Conservation (phyloP, 2,888 invertebrate species). For the Mamestra brassicae region DNA sequence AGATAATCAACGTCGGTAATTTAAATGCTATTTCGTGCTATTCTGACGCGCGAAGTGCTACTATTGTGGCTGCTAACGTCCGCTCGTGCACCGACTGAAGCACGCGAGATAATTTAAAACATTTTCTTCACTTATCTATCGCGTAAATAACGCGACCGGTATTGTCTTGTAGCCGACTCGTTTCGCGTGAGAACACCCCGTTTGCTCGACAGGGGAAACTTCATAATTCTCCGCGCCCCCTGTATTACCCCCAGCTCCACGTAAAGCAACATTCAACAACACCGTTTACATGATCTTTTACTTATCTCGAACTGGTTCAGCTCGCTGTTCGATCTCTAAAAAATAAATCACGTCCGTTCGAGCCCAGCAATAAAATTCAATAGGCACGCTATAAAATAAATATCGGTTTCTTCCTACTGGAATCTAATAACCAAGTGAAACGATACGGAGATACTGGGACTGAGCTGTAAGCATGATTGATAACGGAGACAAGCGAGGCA, state of each 20-base stretch:
- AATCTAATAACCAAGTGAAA: conserved; percentile 78
- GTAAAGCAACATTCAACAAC: conserved; percentile 21
- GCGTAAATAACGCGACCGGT: conserved; percentile 80
- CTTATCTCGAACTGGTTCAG: conserved; percentile 53
- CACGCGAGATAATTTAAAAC: conserved; percentile 83
- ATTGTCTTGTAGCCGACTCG: conserved; percentile 82
- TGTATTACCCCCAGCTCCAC: conserved; percentile 28
- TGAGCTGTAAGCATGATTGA: conserved; percentile 82
- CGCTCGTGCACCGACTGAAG: conserved; percentile 69
- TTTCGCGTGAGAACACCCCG: conserved; percentile 84
- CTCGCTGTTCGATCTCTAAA: conserved; percentile 67
- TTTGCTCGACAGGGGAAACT: conserved; percentile 80
- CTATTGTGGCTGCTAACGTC: conserved; percentile 62
- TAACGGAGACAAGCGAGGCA: conserved; percentile 79
- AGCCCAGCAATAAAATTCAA: conserved; percentile 73
- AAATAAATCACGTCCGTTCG: conserved; percentile 62
- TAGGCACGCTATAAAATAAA: conserved; percentile 70
- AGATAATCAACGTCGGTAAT: conserved; percentile 66
- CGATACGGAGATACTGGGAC: conserved; percentile 69
- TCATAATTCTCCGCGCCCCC: conserved; percentile 77
- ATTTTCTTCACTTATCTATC: conserved; percentile 83
- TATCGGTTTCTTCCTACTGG: conserved; percentile 66
- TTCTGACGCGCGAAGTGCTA: conserved; percentile 67
- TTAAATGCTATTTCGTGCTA: conserved; percentile 72
- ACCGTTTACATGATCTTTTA: conserved; percentile 56